Conservation (phyloP, 2,113 vertebrate genomes). For the Larimichthys polyactis region DNA sequence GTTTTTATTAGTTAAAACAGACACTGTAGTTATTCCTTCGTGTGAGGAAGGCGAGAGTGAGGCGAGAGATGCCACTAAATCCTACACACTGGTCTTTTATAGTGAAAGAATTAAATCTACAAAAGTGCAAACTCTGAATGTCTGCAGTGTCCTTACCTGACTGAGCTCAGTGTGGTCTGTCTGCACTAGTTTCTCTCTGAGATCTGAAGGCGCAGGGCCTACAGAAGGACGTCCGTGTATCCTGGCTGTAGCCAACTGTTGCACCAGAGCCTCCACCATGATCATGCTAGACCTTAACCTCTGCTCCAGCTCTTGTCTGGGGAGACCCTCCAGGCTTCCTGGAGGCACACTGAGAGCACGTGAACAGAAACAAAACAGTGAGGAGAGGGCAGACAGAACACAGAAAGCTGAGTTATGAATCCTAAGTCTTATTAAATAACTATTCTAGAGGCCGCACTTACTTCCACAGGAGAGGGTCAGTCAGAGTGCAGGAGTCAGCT, state of each 20-base stretch:
- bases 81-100: no score
- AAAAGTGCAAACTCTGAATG: background rate
- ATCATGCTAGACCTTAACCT: conserved; percentile 88
- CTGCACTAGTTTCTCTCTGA: conserved; percentile 86
- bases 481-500: conserved; percentile 79
- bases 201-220: conserved; percentile 76
- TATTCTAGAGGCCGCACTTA: conserved; percentile 62
- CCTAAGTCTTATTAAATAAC: background rate
- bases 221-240: background rate
- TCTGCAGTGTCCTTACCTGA: conserved; percentile 80
- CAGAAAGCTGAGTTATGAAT: background rate
- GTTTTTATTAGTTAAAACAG: no score
- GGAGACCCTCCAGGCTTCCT: conserved; percentile 84
- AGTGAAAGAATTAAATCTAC: background rate
- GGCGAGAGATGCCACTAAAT: no score
- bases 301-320: conserved; percentile 88
- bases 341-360: conserved; percentile 80
- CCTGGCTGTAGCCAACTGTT: conserved; percentile 84
- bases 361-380: conserved; percentile 11
- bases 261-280: conserved; percentile 91
- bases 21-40: no score
- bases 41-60: no score
- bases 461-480: conserved; percentile 84
- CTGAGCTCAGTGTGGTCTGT: conserved; percentile 83
- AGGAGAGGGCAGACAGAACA: background rate